These are phyloP conservation scores for Kradibia gibbosae DNA, from an alignment of 1,140 invertebrate species.

Conservation along the genomic window DNA sequence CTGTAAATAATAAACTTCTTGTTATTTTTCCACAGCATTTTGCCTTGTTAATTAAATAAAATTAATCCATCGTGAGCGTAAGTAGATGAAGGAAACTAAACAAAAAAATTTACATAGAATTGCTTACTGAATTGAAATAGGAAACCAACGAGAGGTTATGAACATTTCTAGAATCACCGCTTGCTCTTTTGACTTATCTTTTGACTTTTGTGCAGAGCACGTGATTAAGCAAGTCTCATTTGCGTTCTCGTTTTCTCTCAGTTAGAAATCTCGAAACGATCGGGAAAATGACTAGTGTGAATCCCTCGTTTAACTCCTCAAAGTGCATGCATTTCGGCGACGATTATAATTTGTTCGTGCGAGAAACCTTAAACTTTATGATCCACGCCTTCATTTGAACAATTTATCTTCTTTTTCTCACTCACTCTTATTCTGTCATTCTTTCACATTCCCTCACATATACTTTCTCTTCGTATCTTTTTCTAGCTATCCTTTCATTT, in stretches of 20 bases:
- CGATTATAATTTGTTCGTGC: slow-evolving; percentile 29
- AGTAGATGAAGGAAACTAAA: background rate
- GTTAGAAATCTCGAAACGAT: slow-evolving; percentile 56
- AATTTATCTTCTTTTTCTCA: background rate
- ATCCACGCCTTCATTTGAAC: background rate
- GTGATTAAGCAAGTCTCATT: slow-evolving; percentile 34
- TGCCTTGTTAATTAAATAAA: slow-evolving; percentile 4
- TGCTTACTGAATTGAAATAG: too few species aligned
- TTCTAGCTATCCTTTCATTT: too few species aligned
- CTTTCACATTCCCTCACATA: too few species aligned
- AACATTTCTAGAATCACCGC: slow-evolving; percentile 1
- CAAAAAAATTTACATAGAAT: background rate
- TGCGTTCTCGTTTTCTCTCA: slow-evolving; percentile 47
- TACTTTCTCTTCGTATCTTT: too few species aligned
- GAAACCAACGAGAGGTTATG: slow-evolving; percentile 27
- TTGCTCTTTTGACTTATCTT: slow-evolving; percentile 7
- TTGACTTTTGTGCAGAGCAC: background rate
- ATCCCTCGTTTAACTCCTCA: background rate
- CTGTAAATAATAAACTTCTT: background rate
- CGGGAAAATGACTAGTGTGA: slow-evolving; percentile 12
- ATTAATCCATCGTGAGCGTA: background rate
- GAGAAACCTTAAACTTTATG: slow-evolving; percentile 15
- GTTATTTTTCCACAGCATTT: background rate
- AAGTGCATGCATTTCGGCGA: slow-evolving; percentile 23
- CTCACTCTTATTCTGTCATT: background rate